Conservation (phyloP, 1,140 invertebrate genomes). For the Microplitis mediator region DNA sequence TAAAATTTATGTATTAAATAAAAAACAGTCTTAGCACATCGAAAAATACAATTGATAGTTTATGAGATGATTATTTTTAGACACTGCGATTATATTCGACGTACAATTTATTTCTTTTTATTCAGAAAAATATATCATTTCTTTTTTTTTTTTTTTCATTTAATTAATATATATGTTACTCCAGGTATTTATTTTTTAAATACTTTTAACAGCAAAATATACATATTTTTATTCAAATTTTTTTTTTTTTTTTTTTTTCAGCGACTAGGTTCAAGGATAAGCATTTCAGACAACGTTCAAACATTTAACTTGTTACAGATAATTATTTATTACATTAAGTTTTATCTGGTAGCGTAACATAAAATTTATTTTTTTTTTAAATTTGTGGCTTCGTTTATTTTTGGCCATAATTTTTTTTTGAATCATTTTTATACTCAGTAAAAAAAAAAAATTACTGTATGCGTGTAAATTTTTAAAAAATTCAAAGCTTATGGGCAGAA, state of each 20-base stretch:
- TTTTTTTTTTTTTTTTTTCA: constrained; percentile 3
- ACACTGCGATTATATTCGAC: constrained; percentile 9
- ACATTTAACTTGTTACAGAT: not conserved
- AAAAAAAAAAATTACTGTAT: no score
- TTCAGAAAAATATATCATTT: constrained; percentile 37
- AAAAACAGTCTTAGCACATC: constrained; percentile 18
- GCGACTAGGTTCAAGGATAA: not conserved
- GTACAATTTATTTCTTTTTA: constrained; percentile 12
- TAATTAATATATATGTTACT: constrained; percentile 39
- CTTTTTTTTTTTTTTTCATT: not conserved
- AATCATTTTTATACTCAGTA: no score
- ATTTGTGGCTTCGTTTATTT: no score
- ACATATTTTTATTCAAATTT: constrained; percentile 8
- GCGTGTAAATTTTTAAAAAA: no score
- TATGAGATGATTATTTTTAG: not conserved
- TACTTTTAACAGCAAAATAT: constrained; percentile 31
- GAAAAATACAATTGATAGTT: constrained; percentile 7
- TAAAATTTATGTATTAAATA: not conserved
- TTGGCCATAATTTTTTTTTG: no score
- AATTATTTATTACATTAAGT: not conserved
- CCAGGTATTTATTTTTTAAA: constrained; percentile 43
- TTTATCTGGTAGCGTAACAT: not conserved
- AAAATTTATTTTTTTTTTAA: no score
- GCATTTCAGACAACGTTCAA: not conserved
- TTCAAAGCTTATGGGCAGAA: no score